phyloP scores from a whole-genome alignment of 2,113 vertebrate genomes.

The Petroica traversi region DNA sequence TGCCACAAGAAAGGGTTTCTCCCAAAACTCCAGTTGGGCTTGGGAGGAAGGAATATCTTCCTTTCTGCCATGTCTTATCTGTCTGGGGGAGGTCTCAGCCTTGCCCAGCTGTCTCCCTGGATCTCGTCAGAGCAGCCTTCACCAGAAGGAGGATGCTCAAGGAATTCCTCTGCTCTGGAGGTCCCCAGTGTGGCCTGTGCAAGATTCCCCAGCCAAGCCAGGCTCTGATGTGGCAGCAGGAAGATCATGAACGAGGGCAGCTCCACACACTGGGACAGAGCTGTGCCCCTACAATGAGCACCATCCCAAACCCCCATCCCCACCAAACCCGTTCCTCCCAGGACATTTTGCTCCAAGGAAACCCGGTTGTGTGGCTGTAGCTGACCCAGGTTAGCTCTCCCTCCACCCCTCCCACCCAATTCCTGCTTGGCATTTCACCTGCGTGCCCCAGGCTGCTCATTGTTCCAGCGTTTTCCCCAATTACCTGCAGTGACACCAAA shows the following conservation, averaged over 20 bases:
- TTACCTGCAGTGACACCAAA: fast-evolving
- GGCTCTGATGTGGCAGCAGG: neutral
- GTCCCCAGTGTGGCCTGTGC: slow-evolving; percentile 3
- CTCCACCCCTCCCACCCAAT: neutral
- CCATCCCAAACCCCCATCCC: neutral
- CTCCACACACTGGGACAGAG: neutral
- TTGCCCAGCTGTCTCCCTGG: neutral
- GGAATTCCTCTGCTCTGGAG: neutral
- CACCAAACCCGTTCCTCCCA: neutral
- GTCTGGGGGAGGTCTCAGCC: neutral
- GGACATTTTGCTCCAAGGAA: neutral
- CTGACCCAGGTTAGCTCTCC: neutral
- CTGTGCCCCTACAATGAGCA: fast-evolving
- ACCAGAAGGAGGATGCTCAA: neutral
- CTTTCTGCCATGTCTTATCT: neutral
- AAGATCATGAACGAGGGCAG: neutral
- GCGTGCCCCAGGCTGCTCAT: neutral
- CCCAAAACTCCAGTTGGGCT: neutral
- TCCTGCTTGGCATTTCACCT: neutral
- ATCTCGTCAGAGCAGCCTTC: neutral
- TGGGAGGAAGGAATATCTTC: neutral
- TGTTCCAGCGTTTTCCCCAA: neutral
- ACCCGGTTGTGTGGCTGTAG: fast-evolving
- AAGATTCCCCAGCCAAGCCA: neutral
- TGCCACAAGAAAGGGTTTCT: neutral